Evolutionary conservation across 2,888 invertebrate species (phyloP), one percentile per base, ranked within the genome.

Genomic region (Gymnocheta viridis): DNA sequence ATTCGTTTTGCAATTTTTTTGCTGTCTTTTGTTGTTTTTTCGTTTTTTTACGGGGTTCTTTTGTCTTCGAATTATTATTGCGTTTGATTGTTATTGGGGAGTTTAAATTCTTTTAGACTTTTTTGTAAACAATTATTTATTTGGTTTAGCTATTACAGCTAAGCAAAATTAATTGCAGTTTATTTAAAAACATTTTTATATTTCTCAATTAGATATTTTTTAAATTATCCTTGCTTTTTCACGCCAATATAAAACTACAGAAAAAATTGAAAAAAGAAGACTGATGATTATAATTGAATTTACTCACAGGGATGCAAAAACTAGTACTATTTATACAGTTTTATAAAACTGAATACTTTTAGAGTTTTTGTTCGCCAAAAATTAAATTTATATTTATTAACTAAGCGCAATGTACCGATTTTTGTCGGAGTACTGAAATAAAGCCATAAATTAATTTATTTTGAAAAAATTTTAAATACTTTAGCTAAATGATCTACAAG

Each of bases 11-110:
- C 47, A 56, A 35, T 64, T 80, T 41, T 78, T 82, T 49, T 60
- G 29, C 9, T 72, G 6, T 22, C 38, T 32, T 60, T 58, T 70
- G 32, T 54, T 58, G 10, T 73, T 64, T 58, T 78, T 83, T 17
- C 19, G 32, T 56, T 64, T 64, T 60, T 79, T 79, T 35, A 44
- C 32, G 29, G n/a, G 27, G 32, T 58, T 80, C 82, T 81, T 81
- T 81, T 84, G 81, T 84, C 76, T 84, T 67, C 29, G 64, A 76
- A 67, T 84, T 82, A 51, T 14, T 73, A 84, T 80, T 83, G 83
- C 83, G 83, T 80, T 80, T 64, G 70, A 80, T 76, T 32, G 19
- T 32, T 51, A 32, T 56, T 56, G 0, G 51, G 4, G 27, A 24
- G 56, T 72, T 19, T 2, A 32, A 47, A 0, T 19, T 2, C n/a